These are phyloP conservation scores for Callyntrura sp. DNA, from an alignment of 2,888 invertebrate species.

Conservation along the genomic window DNA sequence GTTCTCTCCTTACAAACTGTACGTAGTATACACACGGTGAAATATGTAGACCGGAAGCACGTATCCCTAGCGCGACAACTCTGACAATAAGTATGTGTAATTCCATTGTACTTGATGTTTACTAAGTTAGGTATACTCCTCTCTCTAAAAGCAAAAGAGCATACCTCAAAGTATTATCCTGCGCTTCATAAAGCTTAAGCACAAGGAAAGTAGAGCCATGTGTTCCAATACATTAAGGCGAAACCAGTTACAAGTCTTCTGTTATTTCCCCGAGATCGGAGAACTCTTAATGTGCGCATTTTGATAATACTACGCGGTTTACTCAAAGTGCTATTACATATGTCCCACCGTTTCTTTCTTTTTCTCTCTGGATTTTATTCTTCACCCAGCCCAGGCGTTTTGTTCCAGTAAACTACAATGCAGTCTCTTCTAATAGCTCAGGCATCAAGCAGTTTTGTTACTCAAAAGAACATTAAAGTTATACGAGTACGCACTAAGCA, in stretches of 20 bases:
- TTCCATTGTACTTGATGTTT: slow-evolving; percentile 58
- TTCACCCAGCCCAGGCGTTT: too few relatives aligned
- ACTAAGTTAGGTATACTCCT: slow-evolving; percentile 19
- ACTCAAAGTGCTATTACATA: background rate
- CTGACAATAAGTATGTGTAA: slow-evolving; percentile 61
- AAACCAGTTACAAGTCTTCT: slow-evolving; percentile 51
- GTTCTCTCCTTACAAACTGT: too few relatives aligned
- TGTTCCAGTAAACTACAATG: slow-evolving; percentile 16
- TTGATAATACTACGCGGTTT: slow-evolving; percentile 54
- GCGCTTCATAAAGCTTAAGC: slow-evolving; percentile 68
- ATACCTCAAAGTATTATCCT: slow-evolving; percentile 47
- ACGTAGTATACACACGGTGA: background rate
- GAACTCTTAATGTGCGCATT: slow-evolving; percentile 66
- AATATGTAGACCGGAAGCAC: background rate
- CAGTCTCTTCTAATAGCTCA: background rate
- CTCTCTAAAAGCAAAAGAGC: slow-evolving; percentile 16
- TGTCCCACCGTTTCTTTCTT: background rate
- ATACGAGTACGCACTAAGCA: too few relatives aligned
- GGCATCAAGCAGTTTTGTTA: slow-evolving; percentile 46
- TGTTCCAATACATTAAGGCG: slow-evolving; percentile 72
- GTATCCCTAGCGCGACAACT: background rate
- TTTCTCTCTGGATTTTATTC: slow-evolving; percentile 9
- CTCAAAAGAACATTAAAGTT: slow-evolving; percentile 17
- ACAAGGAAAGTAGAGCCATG: slow-evolving; percentile 41
- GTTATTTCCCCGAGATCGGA: slow-evolving; percentile 58